These are phyloP conservation scores for Pica pica DNA, from an alignment of 2,113 vertebrate genomes.

Conservation along the genomic window DNA sequence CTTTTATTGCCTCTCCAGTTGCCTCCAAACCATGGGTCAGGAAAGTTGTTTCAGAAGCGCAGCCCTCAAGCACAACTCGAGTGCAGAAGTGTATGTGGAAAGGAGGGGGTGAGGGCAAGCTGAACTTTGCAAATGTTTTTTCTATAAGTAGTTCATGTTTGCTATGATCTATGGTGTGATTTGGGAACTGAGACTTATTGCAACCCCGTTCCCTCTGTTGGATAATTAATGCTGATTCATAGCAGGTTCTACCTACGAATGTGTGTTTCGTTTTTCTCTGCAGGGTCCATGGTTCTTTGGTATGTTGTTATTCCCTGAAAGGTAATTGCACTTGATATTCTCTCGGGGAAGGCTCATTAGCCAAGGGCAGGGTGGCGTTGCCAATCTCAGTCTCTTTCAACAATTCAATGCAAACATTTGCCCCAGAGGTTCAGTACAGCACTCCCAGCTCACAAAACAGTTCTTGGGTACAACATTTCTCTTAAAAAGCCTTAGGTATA, in stretches of 20 bases:
- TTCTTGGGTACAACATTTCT: not conserved
- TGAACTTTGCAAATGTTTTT: slow-evolving; percentile 21
- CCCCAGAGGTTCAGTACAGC: slow-evolving; percentile 35
- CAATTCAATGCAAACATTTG: slow-evolving; percentile 50
- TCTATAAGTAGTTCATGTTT: slow-evolving; percentile 4
- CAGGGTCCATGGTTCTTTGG: slow-evolving; percentile 42
- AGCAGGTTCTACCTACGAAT: slow-evolving; percentile 52
- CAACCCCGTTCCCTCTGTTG: slow-evolving; percentile 36
- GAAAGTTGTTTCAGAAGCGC: not conserved
- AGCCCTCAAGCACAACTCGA: not conserved
- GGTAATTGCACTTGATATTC: slow-evolving; percentile 68
- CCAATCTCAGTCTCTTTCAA: slow-evolving; percentile 49
- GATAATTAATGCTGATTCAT: slow-evolving; percentile 67
- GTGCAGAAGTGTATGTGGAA: fast-evolving
- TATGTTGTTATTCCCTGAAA: slow-evolving; percentile 62
- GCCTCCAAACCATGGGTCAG: not conserved
- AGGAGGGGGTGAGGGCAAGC: not conserved
- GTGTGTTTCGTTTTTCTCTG: slow-evolving; percentile 52
- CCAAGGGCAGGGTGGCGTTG: slow-evolving; percentile 49
- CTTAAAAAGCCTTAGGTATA: not conserved
- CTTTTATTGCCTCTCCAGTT: not conserved
- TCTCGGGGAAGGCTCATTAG: slow-evolving; percentile 51
- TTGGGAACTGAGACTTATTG: slow-evolving; percentile 45
- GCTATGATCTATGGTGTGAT: slow-evolving; percentile 50
- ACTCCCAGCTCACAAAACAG: not conserved